These are phyloP conservation scores for Stomorhina lunata DNA, from an alignment of 2,888 invertebrate genomes.

Conservation along the genomic window DNA sequence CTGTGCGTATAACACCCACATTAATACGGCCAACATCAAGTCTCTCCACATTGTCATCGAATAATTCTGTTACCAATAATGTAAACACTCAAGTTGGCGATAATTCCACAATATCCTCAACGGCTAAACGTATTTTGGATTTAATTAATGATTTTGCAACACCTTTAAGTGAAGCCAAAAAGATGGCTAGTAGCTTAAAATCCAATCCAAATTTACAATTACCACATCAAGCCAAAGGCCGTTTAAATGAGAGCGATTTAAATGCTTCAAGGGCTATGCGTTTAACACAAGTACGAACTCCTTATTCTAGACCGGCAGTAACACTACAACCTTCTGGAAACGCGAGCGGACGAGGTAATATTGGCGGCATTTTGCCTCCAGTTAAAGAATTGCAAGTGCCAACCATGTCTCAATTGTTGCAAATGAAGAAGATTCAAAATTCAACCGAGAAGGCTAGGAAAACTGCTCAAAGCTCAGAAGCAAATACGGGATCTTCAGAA, in stretches of 20 bases:
- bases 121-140: conserved; percentile 89
- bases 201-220: conserved; percentile 68
- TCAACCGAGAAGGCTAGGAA: conserved; percentile 82
- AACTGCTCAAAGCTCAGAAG: conserved; percentile 77
- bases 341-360: conserved; percentile 37
- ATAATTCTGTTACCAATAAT: conserved; percentile 67
- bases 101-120: conserved; percentile 79
- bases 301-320: conserved; percentile 72
- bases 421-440: conserved; percentile 83
- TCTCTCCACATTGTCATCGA: conserved; percentile 73
- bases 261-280: conserved; percentile 70
- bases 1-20: conserved; percentile 72
- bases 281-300: conserved; percentile 70
- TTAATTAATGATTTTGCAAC: conserved; percentile 91
- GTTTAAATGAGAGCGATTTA: conserved; percentile 73
- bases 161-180: conserved; percentile 88
- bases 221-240: conserved; percentile 59
- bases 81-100: conserved; percentile 26
- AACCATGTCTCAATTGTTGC: conserved; percentile 83
- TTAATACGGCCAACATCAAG: conserved; percentile 75
- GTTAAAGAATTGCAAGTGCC: conserved; percentile 82
- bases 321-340: conserved; percentile 67
- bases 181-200: conserved; percentile 83
- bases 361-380: conserved; percentile 63
- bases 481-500: conserved; percentile 22